These are phyloP conservation scores for Bombus soroeensis DNA, from an alignment of 1,140 invertebrate genomes.

Conservation along the genomic window DNA sequence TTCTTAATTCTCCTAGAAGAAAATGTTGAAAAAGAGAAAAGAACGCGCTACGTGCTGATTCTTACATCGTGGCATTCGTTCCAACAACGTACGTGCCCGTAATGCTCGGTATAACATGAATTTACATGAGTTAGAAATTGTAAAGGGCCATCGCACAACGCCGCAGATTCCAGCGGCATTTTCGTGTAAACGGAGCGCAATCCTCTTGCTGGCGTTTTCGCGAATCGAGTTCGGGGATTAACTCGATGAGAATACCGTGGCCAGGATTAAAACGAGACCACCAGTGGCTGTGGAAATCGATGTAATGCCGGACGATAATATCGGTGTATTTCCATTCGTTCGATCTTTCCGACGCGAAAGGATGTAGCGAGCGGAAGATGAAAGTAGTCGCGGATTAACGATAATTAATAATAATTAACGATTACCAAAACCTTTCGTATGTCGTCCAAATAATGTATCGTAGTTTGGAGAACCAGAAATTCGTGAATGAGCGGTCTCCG, in stretches of 20 bases:
- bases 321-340: neutral
- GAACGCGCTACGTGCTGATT: neutral
- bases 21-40: neutral
- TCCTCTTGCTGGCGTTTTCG: neutral
- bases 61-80: constrained; percentile 6
- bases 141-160: neutral
- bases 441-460: too few species aligned
- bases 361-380: neutral
- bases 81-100: constrained; percentile 11
- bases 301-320: constrained; percentile 13
- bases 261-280: constrained; percentile 26
- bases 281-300: constrained; percentile 24
- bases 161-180: neutral
- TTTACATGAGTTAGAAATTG: constrained; percentile 38
- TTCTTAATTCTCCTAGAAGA: neutral
- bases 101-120: neutral
- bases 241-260: neutral
- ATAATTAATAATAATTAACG: neutral
- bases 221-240: constrained; percentile 40
- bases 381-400: neutral
- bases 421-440: neutral
- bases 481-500: neutral
- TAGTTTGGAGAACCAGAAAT: neutral
- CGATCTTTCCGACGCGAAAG: neutral
- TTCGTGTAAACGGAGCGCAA: constrained; percentile 18